Base-by-base conservation (phyloP, 2,113 vertebrate genomes). In the Eleginops maclovinus region DNA sequence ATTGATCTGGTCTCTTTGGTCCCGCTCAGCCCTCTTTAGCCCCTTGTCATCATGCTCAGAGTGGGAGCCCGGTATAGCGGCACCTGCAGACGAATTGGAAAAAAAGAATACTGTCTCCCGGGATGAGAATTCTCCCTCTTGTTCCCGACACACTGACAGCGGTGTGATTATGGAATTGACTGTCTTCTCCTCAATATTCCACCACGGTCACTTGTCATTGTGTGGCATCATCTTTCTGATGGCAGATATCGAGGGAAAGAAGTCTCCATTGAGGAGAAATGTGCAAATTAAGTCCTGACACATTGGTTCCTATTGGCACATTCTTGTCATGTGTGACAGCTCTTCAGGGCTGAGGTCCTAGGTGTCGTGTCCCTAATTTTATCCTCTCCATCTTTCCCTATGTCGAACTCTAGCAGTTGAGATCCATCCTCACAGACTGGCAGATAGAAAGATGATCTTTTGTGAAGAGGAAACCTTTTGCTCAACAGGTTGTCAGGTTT, bases 1-100 rank as follows among this genome's bases (percentile, higher is more conserved):
- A 94, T 93, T 89, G 87, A 93, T 91, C 91, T 86, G 11, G 69
- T 87, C 83, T 85, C 85, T 87, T 89, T 90, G 85, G 86, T 90
- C 75, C 74, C 44, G 77, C 82, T 81, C 82, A 73, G 69, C 71
- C 72, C 87, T 87, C 85, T 86, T 90, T 92, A 91, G 81, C 87
- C 88, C 80, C 85, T 89, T 79, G 84, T 89, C 86, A 81, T 75
- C 71, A 55, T 1, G 65, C 75, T 79, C 69, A 68, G 31, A 9
- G 31, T 46, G 82, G 87, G 78, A 49, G 72, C 65, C 43, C 9
- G 16, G 26, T 22, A 11, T 60, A n/a, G 19, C 16, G 43, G 49
- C 71, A 91, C 88, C 90, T 87, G 88, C 61, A 61, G 53, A 73
- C 59, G 63, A 74, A 63, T 8, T 16, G 28, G 5, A 40, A 62